phyloP scores from a whole-genome alignment of 2,888 invertebrate genomes.

The Leptinotarsa rubiginosa region DNA sequence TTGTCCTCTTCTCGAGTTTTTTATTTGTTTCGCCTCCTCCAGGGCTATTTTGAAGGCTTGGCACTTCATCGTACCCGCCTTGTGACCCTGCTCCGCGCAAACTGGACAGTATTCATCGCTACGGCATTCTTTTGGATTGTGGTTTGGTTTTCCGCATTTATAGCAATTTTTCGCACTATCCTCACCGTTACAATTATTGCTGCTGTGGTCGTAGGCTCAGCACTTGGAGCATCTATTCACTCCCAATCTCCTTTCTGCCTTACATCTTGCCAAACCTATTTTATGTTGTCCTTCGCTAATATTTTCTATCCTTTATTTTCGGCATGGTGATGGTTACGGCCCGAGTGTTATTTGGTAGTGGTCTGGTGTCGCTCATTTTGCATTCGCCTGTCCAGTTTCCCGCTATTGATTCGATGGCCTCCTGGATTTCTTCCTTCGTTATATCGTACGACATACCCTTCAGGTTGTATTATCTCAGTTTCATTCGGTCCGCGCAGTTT shows the following conservation, averaged over 20 bases:
- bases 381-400: neutral
- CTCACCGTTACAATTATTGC: neutral
- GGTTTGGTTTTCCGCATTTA: constrained; percentile 24
- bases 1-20: neutral
- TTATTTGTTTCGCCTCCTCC: neutral
- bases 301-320: neutral
- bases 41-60: neutral
- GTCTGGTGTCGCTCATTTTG: neutral
- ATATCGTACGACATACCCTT: neutral
- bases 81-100: neutral
- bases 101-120: neutral
- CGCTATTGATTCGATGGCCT: neutral
- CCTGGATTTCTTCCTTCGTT: neutral
- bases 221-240: constrained; percentile 7
- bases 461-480: neutral
- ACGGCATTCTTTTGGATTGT: constrained; percentile 22
- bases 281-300: neutral
- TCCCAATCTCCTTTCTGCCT: neutral
- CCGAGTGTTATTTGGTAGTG: neutral
- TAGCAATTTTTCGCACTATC: constrained; percentile 12
- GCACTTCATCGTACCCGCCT: neutral
- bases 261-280: constrained; percentile 24
- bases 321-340: neutral
- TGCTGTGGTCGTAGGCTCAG: constrained; percentile 10
- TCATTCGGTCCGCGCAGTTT: neutral